phyloP scores from a whole-genome alignment of 2,888 invertebrate species.

The Apodemia duryi region DNA sequence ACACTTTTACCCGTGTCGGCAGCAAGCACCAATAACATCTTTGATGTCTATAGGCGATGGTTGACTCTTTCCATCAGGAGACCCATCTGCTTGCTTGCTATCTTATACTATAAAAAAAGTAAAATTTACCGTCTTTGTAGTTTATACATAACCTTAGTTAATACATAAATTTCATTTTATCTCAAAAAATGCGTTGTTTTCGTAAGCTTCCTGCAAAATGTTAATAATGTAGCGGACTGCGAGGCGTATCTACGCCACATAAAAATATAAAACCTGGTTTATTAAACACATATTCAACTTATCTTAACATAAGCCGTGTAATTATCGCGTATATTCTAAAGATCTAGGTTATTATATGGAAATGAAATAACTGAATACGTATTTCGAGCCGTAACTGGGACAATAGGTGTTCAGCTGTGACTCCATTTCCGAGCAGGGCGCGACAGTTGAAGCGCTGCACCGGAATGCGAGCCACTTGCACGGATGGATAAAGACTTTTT shows the following conservation, averaged over 20 bases:
- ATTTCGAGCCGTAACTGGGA: slow-evolving; percentile 10
- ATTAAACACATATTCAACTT: slow-evolving; percentile 1
- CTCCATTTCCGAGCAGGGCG: background rate
- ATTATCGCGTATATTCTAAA: slow-evolving; percentile 13
- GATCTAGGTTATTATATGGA: slow-evolving; percentile 14
- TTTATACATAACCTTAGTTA: no score
- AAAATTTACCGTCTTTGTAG: no score
- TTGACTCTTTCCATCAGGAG: no score
- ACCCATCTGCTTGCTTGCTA: no score
- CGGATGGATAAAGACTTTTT: slow-evolving; percentile 13
- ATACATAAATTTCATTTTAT: no score
- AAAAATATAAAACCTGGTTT: background rate
- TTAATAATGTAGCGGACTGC: background rate
- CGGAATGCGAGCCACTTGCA: slow-evolving; percentile 6
- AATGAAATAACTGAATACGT: slow-evolving; percentile 10
- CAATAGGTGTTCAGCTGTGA: slow-evolving; percentile 6
- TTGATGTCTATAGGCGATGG: no score
- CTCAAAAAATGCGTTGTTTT: no score
- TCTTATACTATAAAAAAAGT: no score
- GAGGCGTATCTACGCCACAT: background rate
- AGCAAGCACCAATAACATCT: no score
- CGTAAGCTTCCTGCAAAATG: no score
- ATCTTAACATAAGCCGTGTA: slow-evolving; percentile 8
- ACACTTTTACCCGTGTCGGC: no score
- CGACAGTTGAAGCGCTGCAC: background rate